A percentile compares a stretch with the other conserved stretches of the same genome.
phyloP scores from a whole-genome alignment of 2,797 vertebrate genomes.

The Poliocrania exsul region DNA sequence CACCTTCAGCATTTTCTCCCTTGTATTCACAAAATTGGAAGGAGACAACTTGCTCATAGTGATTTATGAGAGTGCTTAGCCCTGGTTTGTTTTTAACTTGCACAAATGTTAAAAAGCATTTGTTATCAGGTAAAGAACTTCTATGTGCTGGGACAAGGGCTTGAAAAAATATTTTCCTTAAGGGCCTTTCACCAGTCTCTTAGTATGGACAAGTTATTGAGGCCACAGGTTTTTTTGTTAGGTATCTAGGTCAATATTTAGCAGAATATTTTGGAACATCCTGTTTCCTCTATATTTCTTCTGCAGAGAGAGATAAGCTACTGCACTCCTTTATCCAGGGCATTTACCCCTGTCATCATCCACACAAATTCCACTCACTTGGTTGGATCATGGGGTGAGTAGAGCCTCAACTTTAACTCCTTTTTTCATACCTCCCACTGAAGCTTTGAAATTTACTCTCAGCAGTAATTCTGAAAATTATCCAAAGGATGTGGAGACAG shows the following conservation, averaged over 20 bases:
- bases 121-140: neutral
- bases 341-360: neutral
- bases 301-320: slow-evolving; percentile 35
- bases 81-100: neutral
- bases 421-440: neutral
- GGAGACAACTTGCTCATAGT: neutral
- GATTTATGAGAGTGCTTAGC: neutral
- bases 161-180: neutral
- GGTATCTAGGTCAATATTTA: slow-evolving; percentile 20
- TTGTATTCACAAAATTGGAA: neutral
- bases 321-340: neutral
- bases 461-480: neutral
- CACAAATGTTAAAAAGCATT: neutral
- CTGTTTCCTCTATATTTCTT: slow-evolving; percentile 12
- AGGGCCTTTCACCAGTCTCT: neutral
- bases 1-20: neutral
- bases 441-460: neutral
- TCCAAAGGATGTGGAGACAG: neutral
- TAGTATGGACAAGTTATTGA: neutral
- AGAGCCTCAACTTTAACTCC: neutral
- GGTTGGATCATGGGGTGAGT: neutral
- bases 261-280: slow-evolving; percentile 32
- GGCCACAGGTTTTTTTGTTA: neutral
- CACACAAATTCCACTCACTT: neutral
- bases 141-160: neutral